A percentile compares a stretch with the other conserved stretches of the same genome.
Evolutionary conservation across 1,140 invertebrate genomes (phyloP).

Genomic region (Halesus radiatus): DNA sequence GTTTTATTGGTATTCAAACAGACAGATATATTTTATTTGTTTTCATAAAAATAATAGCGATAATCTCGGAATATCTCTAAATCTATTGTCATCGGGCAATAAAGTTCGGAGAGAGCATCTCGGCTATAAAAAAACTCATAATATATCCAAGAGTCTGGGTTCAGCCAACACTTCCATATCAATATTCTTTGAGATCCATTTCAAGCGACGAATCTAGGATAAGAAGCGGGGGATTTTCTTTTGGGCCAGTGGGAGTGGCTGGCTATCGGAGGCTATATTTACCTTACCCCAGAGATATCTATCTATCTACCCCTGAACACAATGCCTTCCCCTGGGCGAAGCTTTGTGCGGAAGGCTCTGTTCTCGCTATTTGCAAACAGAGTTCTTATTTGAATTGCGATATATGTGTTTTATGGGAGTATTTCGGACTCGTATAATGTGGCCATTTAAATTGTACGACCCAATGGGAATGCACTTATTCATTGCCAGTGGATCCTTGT

Average conservation of each 20-base stretch:
- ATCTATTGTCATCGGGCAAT: too few species aligned
- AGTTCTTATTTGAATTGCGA: slow-evolving; percentile 24
- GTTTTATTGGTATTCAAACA: too few species aligned
- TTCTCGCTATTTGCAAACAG: slow-evolving; percentile 14
- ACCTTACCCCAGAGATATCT: slow-evolving; percentile 9
- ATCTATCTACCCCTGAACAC: slow-evolving; percentile 6
- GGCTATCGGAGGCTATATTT: neutral
- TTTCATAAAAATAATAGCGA: too few species aligned
- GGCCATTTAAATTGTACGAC: slow-evolving; percentile 9
- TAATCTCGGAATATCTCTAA: too few species aligned
- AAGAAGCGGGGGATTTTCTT: neutral
- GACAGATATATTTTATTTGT: too few species aligned
- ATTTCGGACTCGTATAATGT: slow-evolving; percentile 19
- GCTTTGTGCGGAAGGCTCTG: slow-evolving; percentile 1
- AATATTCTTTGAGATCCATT: slow-evolving; percentile 10
- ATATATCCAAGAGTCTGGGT: neutral
- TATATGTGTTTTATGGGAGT: slow-evolving; percentile 26
- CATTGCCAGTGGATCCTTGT: too few species aligned
- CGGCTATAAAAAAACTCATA: neutral
- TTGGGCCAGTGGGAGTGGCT: neutral
- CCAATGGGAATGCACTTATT: neutral
- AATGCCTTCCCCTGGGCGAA: neutral
- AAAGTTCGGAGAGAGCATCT: neutral
- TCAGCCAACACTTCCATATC: slow-evolving; percentile 15
- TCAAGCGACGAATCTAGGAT: neutral